Evolutionary conservation across 92 coral and sea anemone species (phyloP).

Genomic region (Phymanthus crucifer): DNA sequence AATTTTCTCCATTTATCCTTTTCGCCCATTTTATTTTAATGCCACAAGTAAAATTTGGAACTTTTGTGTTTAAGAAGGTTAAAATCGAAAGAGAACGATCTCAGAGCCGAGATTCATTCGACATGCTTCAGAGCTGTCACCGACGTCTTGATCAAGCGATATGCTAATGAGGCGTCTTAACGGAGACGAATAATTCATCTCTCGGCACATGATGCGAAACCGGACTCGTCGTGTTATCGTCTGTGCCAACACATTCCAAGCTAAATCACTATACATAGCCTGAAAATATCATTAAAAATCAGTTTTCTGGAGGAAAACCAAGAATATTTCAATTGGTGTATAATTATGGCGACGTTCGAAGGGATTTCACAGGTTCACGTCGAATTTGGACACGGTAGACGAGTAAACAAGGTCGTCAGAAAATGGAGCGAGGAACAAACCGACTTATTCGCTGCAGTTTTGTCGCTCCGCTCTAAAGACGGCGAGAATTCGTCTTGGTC

Average conservation of each 20-base stretch:
- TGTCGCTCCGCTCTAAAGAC: constrained; percentile 9
- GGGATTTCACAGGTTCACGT: constrained; percentile 35
- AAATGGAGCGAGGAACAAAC: constrained; percentile 47
- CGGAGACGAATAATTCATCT: constrained; percentile 36
- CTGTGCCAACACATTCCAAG: not conserved
- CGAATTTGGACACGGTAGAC: not conserved
- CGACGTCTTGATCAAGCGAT: constrained; percentile 1
- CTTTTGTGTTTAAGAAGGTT: not conserved
- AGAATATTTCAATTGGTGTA: too few relatives aligned
- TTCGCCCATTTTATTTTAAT: too few relatives aligned
- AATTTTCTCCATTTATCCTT: too few relatives aligned
- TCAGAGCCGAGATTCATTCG: not conserved
- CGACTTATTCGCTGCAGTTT: constrained; percentile 42
- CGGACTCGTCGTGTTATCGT: constrained; percentile 23
- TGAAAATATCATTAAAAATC: not conserved
- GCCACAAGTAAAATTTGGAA: not conserved
- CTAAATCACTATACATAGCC: too few relatives aligned
- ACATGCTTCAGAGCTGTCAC: not conserved
- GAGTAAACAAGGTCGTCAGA: constrained; percentile 11
- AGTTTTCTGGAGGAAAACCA: not conserved
- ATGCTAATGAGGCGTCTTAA: constrained; percentile 1
- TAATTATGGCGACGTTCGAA: constrained; percentile 10
- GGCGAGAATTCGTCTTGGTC: constrained; percentile 8
- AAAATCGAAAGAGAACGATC: not conserved
- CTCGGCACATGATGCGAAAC: not conserved